phyloP scores from a whole-genome alignment of 2,113 vertebrate genomes.

The Orthonyx spaldingii region DNA sequence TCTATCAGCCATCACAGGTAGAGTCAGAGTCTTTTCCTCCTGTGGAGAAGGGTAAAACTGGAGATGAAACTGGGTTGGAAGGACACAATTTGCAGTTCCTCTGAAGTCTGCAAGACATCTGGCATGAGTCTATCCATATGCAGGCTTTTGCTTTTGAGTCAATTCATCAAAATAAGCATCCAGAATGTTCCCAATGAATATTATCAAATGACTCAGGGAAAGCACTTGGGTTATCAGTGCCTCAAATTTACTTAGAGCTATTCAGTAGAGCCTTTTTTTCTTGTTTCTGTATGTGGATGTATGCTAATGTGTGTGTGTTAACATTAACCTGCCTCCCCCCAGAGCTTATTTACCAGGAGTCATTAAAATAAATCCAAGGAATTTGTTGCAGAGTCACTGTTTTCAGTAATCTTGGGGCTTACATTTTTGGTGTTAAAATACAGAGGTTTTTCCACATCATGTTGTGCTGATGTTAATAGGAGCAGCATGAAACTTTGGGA shows the following conservation, averaged over 20 bases:
- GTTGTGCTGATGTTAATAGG: not conserved
- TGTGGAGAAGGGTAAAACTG: not conserved
- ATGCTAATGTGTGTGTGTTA: not conserved
- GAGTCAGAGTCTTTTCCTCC: not conserved
- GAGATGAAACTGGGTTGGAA: not conserved
- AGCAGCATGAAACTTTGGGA: not conserved
- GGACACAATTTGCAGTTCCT: not conserved
- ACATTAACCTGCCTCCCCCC: not conserved
- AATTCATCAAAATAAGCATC: not conserved
- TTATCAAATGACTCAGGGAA: not conserved
- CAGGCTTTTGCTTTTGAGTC: not conserved
- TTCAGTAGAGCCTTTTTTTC: not conserved
- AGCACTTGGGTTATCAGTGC: not conserved
- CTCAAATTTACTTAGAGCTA: not conserved
- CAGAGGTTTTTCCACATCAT: not conserved
- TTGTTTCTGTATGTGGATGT: not conserved
- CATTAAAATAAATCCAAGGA: not conserved
- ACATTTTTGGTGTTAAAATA: not conserved
- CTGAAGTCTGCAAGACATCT: not conserved
- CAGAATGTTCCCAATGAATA: not conserved
- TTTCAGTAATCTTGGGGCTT: not conserved
- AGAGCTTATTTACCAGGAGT: not conserved
- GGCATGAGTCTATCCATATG: not conserved
- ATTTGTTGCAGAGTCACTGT: not conserved
- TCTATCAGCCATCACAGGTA: not conserved